Evolutionary conservation across 2,113 vertebrate species (phyloP), one percentile per base, ranked within the genome.

Genomic region (Ammodytes dubius): DNA sequence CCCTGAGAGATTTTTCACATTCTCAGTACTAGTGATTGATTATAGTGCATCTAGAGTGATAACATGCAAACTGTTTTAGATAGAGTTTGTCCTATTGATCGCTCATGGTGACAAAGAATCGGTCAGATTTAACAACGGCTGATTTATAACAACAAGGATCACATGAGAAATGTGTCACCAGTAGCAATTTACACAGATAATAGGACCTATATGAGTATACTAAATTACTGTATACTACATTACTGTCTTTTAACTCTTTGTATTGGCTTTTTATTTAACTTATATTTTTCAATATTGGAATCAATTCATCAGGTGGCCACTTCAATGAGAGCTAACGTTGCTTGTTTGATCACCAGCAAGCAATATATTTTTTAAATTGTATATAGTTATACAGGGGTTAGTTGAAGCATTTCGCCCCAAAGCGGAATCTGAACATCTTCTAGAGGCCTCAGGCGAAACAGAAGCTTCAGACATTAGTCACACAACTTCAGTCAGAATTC

Each of bases 121-220:
- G n/a, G 15, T 0, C 14, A 40, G 14, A 79, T 71, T 71, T 17
- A 70, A 53, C n/a, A 74, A 42, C 35, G 43, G 61, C n/a, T 68
- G 56, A 56, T 0, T n/a, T 69, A 52, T 7, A 43, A 54, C 5
- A 70, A 27, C 10, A 27, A 10, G 7, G 14, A 40, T 67, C 46
- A 67, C 35, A n/a, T 50, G 35, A 6, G 27, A 27, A 27, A 27
- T 27, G 10, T 35, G 19, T 35, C 19, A 11, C 10, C 27, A 3
- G 4, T 27, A 10, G 15, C 10, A 10, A 56, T 27, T 8, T 27
- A 42, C 8, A 11, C 40, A 19, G 9, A 19, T 45, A 19, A 19
- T 39, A 4, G 14, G 7, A 0, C 43, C 27, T 27, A 27, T 27
- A 27, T 27, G 27, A 27, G 27, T 27, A 27, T 27, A 27, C 27